Evolutionary conservation across 1,140 invertebrate species (phyloP).

Genomic region (Lepidurus apus): DNA sequence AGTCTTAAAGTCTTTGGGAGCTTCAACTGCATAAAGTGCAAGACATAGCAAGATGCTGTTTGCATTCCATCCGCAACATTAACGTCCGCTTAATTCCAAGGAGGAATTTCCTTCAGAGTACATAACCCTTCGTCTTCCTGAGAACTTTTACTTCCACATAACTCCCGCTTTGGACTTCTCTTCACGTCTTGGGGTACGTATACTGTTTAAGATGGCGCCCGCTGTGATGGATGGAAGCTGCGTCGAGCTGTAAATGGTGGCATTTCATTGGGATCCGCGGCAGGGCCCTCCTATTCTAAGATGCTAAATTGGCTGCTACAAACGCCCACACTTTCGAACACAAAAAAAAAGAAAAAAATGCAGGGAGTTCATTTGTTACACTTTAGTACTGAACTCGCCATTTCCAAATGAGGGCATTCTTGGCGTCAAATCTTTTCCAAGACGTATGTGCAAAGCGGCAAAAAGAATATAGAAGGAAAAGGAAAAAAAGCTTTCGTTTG

Average conservation of each 20-base stretch:
- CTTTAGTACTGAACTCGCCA: neutral
- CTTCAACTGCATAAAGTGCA: neutral
- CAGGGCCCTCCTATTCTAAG: neutral
- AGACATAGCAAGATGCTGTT: neutral
- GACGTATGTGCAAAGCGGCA: neutral
- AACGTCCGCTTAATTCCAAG: slow-evolving; percentile 17
- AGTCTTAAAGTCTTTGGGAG: too few species aligned
- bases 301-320: slow-evolving; percentile 11
- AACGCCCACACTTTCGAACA: neutral
- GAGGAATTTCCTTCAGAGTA: neutral
- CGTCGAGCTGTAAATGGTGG: slow-evolving; percentile 11
- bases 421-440: neutral
- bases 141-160: neutral
- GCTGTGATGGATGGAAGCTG: slow-evolving; percentile 10
- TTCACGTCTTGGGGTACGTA: too few species aligned
- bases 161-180: neutral
- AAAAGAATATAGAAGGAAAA: neutral
- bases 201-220: neutral
- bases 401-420: slow-evolving; percentile 5
- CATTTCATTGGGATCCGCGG: neutral
- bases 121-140: slow-evolving; percentile 12
- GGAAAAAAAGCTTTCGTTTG: neutral
- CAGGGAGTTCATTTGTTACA: neutral
- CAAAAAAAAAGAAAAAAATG: neutral
- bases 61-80: slow-evolving; percentile 9